phyloP scores from a whole-genome alignment of 2,113 vertebrate species.

The Tragelaphus strepsiceros region DNA sequence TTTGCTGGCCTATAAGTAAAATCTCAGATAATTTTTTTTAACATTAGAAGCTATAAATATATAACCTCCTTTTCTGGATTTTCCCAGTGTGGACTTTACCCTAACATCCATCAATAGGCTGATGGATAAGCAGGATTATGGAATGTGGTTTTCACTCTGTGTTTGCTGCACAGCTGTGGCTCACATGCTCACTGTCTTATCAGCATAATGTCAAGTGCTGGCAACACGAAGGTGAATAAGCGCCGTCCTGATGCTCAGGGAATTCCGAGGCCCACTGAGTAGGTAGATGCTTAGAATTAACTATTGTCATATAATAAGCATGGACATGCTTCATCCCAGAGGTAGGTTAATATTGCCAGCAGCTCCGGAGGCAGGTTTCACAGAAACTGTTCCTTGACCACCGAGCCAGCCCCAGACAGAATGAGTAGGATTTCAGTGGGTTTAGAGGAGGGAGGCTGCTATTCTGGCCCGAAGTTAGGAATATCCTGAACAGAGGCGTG shows the following conservation, averaged over 20 bases:
- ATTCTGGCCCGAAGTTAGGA: not conserved
- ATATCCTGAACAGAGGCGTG: not conserved
- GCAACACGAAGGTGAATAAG: not conserved
- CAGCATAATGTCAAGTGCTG: not conserved
- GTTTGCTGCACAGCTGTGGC: not conserved
- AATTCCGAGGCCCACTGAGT: not conserved
- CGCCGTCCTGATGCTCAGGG: not conserved
- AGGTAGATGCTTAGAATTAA: not conserved
- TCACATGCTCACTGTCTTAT: not conserved
- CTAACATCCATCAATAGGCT: not conserved
- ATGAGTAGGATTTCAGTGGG: not conserved
- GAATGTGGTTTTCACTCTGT: not conserved
- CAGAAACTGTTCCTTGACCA: not conserved
- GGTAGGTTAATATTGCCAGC: not conserved
- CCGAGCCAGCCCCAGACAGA: not conserved
- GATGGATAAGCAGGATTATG: not conserved
- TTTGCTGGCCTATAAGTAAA: not conserved
- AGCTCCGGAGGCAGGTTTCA: not conserved
- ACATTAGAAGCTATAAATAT: constrained; percentile 1
- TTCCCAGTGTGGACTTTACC: not conserved
- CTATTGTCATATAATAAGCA: not conserved
- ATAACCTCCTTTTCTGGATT: not conserved
- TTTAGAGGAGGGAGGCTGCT: not conserved
- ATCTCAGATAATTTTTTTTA: not conserved
- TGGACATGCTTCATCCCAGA: not conserved